These are phyloP conservation scores for Drymodes brunneopygia DNA, from an alignment of 2,113 vertebrate genomes.

Conservation along the genomic window DNA sequence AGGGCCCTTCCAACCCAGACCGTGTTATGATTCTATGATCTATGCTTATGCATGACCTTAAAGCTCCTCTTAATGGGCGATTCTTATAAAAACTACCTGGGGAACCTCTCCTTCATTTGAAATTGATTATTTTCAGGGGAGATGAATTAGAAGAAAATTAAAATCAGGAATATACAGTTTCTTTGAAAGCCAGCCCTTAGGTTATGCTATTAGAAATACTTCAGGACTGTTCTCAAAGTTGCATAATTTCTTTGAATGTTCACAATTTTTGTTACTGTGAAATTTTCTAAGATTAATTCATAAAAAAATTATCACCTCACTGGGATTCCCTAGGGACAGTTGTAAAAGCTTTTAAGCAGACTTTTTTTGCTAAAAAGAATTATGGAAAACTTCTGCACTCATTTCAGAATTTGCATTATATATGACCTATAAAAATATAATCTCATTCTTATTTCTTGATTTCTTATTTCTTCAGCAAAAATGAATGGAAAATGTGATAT, in stretches of 20 bases:
- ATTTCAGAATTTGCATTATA: neutral
- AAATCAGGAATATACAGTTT: neutral
- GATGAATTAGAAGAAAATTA: neutral
- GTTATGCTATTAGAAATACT: neutral
- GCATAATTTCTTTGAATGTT: neutral
- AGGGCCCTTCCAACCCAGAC: neutral
- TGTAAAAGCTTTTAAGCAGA: neutral
- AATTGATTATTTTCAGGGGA: neutral
- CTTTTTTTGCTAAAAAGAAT: neutral
- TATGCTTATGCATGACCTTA: neutral
- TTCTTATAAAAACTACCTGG: neutral
- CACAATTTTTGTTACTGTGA: neutral
- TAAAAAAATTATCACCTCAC: neutral
- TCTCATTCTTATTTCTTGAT: neutral
- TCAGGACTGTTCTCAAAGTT: neutral
- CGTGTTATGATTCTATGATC: neutral
- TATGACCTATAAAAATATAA: neutral
- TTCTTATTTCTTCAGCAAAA: constrained; percentile 4
- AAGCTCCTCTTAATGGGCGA: neutral
- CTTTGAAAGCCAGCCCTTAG: neutral
- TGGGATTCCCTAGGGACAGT: neutral
- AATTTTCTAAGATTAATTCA: neutral
- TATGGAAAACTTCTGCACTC: neutral
- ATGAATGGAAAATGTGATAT: neutral
- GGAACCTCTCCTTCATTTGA: neutral